A percentile compares a stretch with the other conserved stretches of the same genome.
Evolutionary conservation across 2,888 invertebrate species (phyloP).

Genomic region (Coelinius sp.): DNA sequence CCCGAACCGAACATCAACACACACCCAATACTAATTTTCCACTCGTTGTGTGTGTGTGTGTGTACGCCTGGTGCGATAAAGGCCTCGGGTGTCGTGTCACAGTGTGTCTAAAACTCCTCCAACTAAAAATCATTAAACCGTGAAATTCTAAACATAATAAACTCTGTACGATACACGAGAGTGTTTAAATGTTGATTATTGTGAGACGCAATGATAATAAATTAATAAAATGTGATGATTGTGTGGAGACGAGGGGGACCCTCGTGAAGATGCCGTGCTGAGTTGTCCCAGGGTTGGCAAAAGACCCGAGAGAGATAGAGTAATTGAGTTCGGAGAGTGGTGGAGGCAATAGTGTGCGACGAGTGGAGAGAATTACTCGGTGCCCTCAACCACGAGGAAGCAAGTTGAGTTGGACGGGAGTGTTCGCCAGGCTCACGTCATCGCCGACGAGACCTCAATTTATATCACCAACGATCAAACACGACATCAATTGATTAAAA

Average conservation of each 20-base stretch:
- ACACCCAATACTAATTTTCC: conserved; percentile 11
- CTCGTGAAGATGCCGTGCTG: conserved; percentile 42
- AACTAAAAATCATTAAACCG: neutral
- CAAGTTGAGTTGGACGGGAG: conserved; percentile 16
- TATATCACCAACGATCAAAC: conserved; percentile 28
- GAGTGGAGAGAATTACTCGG: conserved; percentile 13
- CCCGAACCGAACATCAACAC: neutral
- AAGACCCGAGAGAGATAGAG: conserved; percentile 34
- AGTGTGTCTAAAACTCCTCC: conserved; percentile 7
- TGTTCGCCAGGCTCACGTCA: conserved; percentile 24
- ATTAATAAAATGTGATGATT: conserved; percentile 26
- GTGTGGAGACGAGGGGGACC: conserved; percentile 29
- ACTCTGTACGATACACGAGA: neutral
- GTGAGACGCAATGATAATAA: neutral
- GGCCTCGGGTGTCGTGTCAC: conserved; percentile 23
- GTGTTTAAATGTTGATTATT: neutral
- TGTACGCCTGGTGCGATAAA: conserved; percentile 29
- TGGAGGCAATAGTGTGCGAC: conserved; percentile 25
- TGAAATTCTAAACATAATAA: conserved; percentile 8
- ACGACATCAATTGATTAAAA: conserved; percentile 38
- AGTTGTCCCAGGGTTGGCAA: conserved; percentile 45
- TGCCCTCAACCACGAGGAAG: conserved; percentile 33
- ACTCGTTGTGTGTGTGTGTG: conserved; percentile 17
- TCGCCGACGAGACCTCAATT: neutral
- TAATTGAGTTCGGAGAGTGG: conserved; percentile 36